Conservation (phyloP, 1,140 invertebrate species). For the Drosophila sturtevanti region DNA sequence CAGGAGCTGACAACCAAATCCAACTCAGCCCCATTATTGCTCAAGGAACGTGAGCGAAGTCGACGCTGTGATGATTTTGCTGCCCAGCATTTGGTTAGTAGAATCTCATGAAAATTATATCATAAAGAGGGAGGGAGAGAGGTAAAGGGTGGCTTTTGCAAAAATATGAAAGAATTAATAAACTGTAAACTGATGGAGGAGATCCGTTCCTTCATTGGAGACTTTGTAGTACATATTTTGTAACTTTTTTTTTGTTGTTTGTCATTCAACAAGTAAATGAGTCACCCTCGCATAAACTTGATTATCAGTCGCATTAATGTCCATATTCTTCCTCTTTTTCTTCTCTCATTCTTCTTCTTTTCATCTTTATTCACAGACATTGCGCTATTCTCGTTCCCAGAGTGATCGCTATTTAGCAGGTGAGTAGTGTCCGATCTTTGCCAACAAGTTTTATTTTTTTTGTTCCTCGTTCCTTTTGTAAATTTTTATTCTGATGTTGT, state of each 20-base stretch:
- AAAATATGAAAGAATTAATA: too few species aligned
- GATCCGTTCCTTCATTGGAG: too few species aligned
- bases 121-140: too few species aligned
- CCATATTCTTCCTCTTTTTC: slow-evolving; percentile 23
- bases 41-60: slow-evolving; percentile 74
- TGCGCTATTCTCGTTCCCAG: slow-evolving; percentile 83
- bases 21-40: slow-evolving; percentile 78
- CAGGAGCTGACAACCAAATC: slow-evolving; percentile 81
- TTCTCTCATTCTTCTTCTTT: too few species aligned
- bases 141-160: too few species aligned
- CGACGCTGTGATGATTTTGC: slow-evolving; percentile 71
- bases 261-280: slow-evolving; percentile 3
- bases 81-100: slow-evolving; percentile 77
- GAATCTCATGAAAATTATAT: neutral
- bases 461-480: slow-evolving; percentile 34
- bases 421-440: slow-evolving; percentile 72
- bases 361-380: slow-evolving; percentile 69
- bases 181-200: too few species aligned
- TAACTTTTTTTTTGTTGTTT: too few species aligned
- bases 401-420: slow-evolving; percentile 84
- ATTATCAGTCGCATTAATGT: slow-evolving; percentile 63
- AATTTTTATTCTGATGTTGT: neutral
- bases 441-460: slow-evolving; percentile 57
- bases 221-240: too few species aligned
- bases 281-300: slow-evolving; percentile 43